phyloP scores from a whole-genome alignment of 2,888 invertebrate genomes.

The Hypomecis punctinalis region DNA sequence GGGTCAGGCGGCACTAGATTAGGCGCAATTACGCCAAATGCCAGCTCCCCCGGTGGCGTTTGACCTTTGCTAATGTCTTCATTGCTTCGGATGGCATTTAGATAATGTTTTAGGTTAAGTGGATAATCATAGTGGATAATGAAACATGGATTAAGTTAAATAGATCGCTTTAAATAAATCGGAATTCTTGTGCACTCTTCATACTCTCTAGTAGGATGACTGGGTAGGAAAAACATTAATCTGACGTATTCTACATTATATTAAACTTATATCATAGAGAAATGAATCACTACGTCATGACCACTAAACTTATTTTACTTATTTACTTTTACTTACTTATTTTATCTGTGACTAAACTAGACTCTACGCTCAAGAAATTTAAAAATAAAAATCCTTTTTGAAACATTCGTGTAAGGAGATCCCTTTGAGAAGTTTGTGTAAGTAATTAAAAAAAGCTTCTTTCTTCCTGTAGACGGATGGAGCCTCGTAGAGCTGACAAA shows the following conservation, averaged over 20 bases:
- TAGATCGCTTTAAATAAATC: background rate
- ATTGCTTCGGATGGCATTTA: constrained; percentile 9
- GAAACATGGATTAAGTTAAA: background rate
- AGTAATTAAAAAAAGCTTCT: constrained; percentile 14
- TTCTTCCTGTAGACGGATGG: constrained; percentile 6
- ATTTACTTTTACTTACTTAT: no score
- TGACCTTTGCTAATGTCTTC: constrained; percentile 16
- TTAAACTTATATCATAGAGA: no score
- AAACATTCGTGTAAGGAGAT: no score
- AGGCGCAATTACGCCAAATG: constrained; percentile 11
- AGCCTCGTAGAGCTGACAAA: constrained; percentile 13
- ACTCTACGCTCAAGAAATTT: no score
- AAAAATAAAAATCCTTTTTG: no score
- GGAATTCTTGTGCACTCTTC: no score
- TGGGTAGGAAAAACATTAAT: no score
- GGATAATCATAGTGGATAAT: constrained; percentile 6
- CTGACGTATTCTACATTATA: no score
- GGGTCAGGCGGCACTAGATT: constrained; percentile 4
- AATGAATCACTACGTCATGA: no score
- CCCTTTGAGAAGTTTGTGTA: background rate
- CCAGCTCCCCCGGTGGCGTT: constrained; percentile 10
- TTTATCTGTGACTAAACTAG: no score
- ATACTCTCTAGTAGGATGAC: no score
- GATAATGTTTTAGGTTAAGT: constrained; percentile 11
- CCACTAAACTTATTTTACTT: no score